Conservation (phyloP, 2,113 vertebrate species). For the Elaphurus davidianus region DNA sequence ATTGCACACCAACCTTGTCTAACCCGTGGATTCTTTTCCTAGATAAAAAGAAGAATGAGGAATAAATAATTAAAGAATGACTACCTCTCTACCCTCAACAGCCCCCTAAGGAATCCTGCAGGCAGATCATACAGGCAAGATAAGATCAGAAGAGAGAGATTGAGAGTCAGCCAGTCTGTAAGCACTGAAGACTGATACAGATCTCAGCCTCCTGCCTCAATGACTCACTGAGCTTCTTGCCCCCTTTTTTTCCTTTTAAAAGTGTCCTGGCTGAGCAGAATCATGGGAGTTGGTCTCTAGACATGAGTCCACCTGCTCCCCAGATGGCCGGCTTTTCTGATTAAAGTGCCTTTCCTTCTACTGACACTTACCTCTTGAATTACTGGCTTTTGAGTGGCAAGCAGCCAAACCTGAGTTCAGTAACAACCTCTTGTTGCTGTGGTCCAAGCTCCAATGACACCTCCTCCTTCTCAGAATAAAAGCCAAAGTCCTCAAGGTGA, state of each 20-base stretch:
- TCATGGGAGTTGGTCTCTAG: neutral
- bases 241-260: neutral
- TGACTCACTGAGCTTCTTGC: neutral
- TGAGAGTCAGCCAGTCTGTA: neutral
- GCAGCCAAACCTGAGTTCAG: neutral
- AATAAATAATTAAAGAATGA: neutral
- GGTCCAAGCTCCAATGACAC: neutral
- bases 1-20: neutral
- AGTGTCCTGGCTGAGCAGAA: neutral
- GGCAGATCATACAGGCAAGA: neutral
- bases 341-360: neutral
- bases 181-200: neutral
- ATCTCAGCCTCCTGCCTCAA: neutral
- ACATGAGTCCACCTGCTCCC: neutral
- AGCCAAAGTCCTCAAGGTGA: neutral
- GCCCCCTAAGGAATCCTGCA: neutral
- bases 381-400: neutral
- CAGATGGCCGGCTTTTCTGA: neutral
- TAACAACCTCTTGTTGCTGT: neutral
- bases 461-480: neutral
- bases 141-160: neutral
- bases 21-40: neutral
- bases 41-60: neutral
- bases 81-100: neutral
- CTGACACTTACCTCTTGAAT: neutral